These are phyloP conservation scores for Amazona guildingii DNA, from an alignment of 2,113 vertebrate genomes.

Conservation along the genomic window DNA sequence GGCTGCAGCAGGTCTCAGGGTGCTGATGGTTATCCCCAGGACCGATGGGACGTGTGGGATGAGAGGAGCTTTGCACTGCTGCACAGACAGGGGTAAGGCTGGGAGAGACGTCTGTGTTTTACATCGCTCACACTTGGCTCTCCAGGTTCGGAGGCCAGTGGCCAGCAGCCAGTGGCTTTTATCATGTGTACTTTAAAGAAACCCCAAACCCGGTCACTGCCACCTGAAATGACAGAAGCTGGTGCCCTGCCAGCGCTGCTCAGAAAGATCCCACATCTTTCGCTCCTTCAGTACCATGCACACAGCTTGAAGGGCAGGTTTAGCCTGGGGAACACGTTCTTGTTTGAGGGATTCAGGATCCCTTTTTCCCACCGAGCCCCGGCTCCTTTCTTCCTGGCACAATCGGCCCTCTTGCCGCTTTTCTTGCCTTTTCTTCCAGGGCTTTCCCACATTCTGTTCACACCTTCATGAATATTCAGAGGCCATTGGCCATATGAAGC, in stretches of 20 bases:
- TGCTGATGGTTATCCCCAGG: neutral
- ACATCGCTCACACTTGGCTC: neutral
- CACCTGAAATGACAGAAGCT: neutral
- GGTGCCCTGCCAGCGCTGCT: neutral
- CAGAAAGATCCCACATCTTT: neutral
- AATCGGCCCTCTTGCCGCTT: constrained; percentile 27
- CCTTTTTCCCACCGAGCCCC: constrained; percentile 51
- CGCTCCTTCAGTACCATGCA: neutral
- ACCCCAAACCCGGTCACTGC: neutral
- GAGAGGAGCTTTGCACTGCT: neutral
- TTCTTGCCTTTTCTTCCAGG: constrained; percentile 47
- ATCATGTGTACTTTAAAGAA: neutral
- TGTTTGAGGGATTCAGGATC: constrained; percentile 31
- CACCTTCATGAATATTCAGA: constrained; percentile 74
- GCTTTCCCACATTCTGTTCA: constrained; percentile 70
- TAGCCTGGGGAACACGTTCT: constrained; percentile 7
- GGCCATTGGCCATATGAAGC: constrained; percentile 53
- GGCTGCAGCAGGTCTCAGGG: neutral
- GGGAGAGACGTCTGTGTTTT: neutral
- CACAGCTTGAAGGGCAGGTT: constrained; percentile 18
- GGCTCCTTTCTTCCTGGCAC: constrained; percentile 23
- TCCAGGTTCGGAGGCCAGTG: neutral
- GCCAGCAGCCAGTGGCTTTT: neutral
- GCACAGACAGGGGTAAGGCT: neutral
- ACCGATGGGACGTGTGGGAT: fast-evolving